phyloP scores from a whole-genome alignment of 2,797 vertebrate species.

The Amblyraja radiata region DNA sequence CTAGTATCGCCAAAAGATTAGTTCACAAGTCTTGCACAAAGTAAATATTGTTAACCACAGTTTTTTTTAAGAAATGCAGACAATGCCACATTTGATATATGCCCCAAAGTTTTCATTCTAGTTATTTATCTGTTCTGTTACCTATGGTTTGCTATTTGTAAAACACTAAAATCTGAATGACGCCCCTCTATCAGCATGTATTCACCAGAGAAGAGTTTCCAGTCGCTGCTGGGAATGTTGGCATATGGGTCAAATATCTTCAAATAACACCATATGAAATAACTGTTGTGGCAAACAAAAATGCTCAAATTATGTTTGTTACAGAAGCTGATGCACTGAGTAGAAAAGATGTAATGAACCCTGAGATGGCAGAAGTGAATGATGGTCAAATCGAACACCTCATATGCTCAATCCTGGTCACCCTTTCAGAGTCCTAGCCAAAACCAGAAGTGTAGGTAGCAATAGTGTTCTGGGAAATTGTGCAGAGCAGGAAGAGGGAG shows the following conservation, averaged over 20 bases:
- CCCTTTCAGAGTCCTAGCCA: not conserved
- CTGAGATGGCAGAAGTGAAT: not conserved
- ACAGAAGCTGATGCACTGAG: not conserved
- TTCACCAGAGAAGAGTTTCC: not conserved
- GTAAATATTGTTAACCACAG: slow-evolving; percentile 11
- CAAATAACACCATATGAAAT: not conserved
- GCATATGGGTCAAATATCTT: not conserved
- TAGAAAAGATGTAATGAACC: not conserved
- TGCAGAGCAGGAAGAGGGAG: too few relatives aligned
- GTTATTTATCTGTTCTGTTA: not conserved
- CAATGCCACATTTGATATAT: not conserved
- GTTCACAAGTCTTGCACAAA: not conserved
- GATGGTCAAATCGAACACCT: not conserved
- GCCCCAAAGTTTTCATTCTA: not conserved
- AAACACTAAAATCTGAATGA: not conserved
- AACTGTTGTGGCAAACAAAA: not conserved
- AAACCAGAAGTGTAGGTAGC: not conserved
- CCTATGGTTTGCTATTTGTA: not conserved
- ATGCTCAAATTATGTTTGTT: not conserved
- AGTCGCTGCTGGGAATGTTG: not conserved
- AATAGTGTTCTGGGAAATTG: not conserved
- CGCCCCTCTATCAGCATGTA: not conserved
- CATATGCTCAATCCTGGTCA: not conserved
- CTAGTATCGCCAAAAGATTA: not conserved
- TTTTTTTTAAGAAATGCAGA: not conserved